Conservation (phyloP, 1,140 invertebrate genomes). For the Fragariocoptes setiger region DNA sequence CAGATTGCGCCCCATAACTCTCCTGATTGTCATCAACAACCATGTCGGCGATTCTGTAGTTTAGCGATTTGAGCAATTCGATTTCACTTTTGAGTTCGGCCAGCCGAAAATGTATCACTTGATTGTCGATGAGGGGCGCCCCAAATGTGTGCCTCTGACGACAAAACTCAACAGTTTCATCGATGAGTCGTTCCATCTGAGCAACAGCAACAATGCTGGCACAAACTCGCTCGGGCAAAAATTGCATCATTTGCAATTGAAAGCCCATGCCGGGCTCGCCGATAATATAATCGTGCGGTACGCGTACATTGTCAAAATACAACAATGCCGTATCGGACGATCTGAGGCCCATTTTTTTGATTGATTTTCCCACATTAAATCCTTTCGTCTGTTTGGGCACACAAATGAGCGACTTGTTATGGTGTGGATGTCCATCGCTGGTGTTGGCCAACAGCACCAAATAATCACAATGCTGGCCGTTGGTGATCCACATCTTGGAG, state of each 20-base stretch:
- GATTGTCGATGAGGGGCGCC: conserved; percentile 21
- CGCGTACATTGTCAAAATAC: conserved; percentile 25
- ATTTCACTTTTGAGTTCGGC: conserved; percentile 26
- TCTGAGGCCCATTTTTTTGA: conserved; percentile 24
- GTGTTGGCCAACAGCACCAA: conserved; percentile 28
- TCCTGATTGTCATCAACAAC: conserved; percentile 22
- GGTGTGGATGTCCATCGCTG: conserved; percentile 16
- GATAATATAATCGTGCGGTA: conserved; percentile 23
- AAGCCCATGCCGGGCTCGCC: conserved; percentile 27
- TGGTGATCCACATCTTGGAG: conserved; percentile 27
- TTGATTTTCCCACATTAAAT: conserved; percentile 14
- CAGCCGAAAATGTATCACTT: conserved; percentile 22
- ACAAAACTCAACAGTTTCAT: conserved; percentile 22
- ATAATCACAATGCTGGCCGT: conserved; percentile 25
- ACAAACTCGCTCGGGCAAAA: conserved; percentile 24
- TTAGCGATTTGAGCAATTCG: conserved; percentile 20
- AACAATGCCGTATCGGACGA: conserved; percentile 26
- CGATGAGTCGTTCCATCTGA: conserved; percentile 18
- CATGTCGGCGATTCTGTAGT: conserved; percentile 16
- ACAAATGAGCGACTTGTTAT: conserved; percentile 27
- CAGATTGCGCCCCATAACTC: conserved; percentile 13
- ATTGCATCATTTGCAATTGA: conserved; percentile 28
- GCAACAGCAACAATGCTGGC: conserved; percentile 16
- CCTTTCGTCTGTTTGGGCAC: conserved; percentile 24
- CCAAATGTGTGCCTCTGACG: conserved; percentile 22